phyloP scores from a whole-genome alignment of 2,113 vertebrate genomes.

The Megaceryle maxima region DNA sequence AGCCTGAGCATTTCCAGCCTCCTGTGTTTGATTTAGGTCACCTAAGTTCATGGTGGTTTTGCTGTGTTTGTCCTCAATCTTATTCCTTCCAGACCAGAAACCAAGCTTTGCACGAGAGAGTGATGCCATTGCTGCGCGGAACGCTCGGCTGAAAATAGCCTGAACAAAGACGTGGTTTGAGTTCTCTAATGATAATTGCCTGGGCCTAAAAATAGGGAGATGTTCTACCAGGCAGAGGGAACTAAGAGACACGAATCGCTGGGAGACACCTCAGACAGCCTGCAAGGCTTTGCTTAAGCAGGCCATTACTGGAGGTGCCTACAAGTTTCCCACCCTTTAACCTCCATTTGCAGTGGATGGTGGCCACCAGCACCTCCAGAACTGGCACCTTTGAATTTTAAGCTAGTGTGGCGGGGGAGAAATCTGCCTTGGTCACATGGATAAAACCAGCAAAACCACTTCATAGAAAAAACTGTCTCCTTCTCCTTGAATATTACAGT shows the following conservation, averaged over 20 bases:
- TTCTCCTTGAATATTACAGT: neutral
- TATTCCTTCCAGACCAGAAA: neutral
- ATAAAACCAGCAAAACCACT: neutral
- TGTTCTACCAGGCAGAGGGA: neutral
- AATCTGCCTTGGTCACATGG: neutral
- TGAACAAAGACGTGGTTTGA: constrained; percentile 7
- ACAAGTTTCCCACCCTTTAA: neutral
- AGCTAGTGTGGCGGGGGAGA: neutral
- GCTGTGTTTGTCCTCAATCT: neutral
- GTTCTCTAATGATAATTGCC: constrained; percentile 23
- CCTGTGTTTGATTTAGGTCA: neutral
- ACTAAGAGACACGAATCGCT: neutral
- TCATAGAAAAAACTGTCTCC: neutral
- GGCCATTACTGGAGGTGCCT: neutral
- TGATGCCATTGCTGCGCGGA: neutral
- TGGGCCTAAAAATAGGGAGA: constrained; percentile 42
- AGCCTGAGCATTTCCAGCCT: neutral
- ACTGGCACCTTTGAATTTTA: neutral
- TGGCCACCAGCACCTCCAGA: neutral
- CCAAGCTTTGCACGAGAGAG: neutral
- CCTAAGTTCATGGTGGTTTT: neutral
- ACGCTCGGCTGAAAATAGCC: constrained; percentile 16
- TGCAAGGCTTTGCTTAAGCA: neutral
- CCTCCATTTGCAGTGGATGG: neutral
- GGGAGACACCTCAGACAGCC: neutral